Conservation (phyloP, 2,113 vertebrate species). For the Dromiciops gliroides region DNA sequence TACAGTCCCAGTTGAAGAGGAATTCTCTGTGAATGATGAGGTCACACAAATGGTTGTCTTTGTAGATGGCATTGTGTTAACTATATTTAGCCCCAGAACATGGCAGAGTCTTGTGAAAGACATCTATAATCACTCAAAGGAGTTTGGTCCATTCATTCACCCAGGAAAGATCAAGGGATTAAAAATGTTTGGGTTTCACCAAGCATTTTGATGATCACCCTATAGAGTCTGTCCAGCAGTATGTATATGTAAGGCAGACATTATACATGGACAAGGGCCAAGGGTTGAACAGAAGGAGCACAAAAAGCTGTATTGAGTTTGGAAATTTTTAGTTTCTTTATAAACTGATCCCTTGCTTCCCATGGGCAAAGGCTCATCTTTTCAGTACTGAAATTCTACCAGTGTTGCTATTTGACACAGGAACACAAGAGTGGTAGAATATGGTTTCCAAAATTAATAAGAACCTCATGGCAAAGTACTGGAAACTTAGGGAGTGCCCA, state of each 20-base stretch:
- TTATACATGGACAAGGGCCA: not conserved
- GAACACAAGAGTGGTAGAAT: not conserved
- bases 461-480: not conserved
- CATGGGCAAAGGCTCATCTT: not conserved
- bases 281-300: not conserved
- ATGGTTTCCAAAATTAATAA: not conserved
- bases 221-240: not conserved
- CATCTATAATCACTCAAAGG: not conserved
- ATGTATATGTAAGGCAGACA: not conserved
- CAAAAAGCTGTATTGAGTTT: not conserved
- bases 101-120: not conserved
- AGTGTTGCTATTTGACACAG: not conserved
- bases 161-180: not conserved
- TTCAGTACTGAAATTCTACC: not conserved
- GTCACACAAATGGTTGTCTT: too few species aligned
- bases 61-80: too few species aligned
- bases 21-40: too few species aligned
- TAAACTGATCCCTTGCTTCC: not conserved
- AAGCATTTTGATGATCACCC: not conserved
- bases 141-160: not conserved
- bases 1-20: too few species aligned
- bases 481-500: not conserved
- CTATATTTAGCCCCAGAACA: too few species aligned
- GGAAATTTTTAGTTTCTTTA: not conserved
- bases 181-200: not conserved